Evolutionary conservation across 2,888 invertebrate species (phyloP).

Genomic region (Trissolcus brochymenae): DNA sequence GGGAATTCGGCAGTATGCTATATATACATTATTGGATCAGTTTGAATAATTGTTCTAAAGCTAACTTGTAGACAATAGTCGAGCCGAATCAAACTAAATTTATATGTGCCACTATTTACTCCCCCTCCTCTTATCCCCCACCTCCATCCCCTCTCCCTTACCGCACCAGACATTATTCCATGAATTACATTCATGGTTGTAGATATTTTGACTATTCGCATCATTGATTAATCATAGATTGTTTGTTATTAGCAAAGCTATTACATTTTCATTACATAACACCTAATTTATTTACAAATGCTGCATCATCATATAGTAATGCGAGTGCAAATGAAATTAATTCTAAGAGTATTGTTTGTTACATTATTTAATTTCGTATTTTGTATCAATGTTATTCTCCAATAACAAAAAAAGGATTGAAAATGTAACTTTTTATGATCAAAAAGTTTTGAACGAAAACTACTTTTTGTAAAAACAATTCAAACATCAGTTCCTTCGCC

Average conservation of each 20-base stretch:
- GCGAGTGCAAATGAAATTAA: too few species aligned
- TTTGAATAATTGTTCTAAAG: conserved; percentile 57
- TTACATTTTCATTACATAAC: neutral
- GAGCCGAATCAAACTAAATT: conserved; percentile 55
- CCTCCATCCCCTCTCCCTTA: conserved; percentile 15
- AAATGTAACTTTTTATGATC: too few species aligned
- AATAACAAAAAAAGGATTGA: too few species aligned
- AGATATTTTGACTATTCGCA: conserved; percentile 47
- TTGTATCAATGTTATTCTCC: too few species aligned
- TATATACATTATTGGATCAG: conserved; percentile 51
- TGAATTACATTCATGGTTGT: conserved; percentile 49
- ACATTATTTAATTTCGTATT: too few species aligned
- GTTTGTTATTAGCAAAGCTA: neutral
- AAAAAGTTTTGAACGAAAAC: too few species aligned
- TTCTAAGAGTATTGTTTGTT: too few species aligned
- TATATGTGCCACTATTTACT: conserved; percentile 25
- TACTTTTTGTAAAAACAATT: too few species aligned
- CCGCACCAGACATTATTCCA: conserved; percentile 30
- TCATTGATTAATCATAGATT: conserved; percentile 35
- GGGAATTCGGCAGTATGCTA: conserved; percentile 42
- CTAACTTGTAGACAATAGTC: conserved; percentile 54
- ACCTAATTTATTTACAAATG: too few species aligned
- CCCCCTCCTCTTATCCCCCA: too few species aligned
- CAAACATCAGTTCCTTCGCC: too few species aligned
- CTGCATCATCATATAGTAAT: too few species aligned